Evolutionary conservation across 1,140 invertebrate genomes (phyloP).

Genomic region (Drosophila santomea): DNA sequence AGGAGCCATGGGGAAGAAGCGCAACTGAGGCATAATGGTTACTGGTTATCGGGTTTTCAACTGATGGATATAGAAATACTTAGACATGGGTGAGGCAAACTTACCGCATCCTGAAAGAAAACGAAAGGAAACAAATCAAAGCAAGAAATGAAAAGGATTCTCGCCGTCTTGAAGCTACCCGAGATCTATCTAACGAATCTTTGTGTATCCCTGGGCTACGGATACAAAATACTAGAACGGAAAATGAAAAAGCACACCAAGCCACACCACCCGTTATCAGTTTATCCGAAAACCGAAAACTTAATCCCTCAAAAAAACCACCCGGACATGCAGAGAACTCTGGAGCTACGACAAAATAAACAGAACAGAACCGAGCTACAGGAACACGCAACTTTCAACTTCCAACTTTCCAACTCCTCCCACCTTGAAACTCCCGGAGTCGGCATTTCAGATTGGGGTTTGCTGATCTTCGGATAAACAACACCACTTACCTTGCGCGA

Average conservation of each 20-base stretch:
- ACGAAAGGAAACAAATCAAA: slow-evolving; percentile 82
- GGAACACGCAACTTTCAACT: slow-evolving; percentile 4
- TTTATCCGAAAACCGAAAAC: background rate
- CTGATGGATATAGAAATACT: slow-evolving; percentile 31
- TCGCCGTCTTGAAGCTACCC: slow-evolving; percentile 7
- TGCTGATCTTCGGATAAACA: background rate
- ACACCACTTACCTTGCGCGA: slow-evolving; percentile 77
- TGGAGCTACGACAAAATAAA: slow-evolving; percentile 43
- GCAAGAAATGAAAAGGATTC: slow-evolving; percentile 74
- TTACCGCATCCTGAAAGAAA: slow-evolving; percentile 85
- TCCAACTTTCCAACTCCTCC: slow-evolving; percentile 2
- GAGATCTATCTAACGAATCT: slow-evolving; percentile 5
- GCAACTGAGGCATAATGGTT: slow-evolving; percentile 13
- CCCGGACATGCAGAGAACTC: slow-evolving; percentile 59
- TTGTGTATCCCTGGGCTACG: slow-evolving; percentile 24
- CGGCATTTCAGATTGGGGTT: background rate
- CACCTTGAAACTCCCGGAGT: slow-evolving; percentile 16
- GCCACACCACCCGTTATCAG: slow-evolving; percentile 3
- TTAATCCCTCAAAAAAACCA: background rate
- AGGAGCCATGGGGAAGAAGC: background rate
- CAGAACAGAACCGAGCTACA: slow-evolving; percentile 12
- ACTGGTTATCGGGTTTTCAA: slow-evolving; percentile 16
- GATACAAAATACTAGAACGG: slow-evolving; percentile 1
- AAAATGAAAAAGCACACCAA: slow-evolving; percentile 24
- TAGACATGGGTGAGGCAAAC: slow-evolving; percentile 58